Base-by-base conservation (phyloP, 2,113 vertebrate genomes). In the Passer domesticus region DNA sequence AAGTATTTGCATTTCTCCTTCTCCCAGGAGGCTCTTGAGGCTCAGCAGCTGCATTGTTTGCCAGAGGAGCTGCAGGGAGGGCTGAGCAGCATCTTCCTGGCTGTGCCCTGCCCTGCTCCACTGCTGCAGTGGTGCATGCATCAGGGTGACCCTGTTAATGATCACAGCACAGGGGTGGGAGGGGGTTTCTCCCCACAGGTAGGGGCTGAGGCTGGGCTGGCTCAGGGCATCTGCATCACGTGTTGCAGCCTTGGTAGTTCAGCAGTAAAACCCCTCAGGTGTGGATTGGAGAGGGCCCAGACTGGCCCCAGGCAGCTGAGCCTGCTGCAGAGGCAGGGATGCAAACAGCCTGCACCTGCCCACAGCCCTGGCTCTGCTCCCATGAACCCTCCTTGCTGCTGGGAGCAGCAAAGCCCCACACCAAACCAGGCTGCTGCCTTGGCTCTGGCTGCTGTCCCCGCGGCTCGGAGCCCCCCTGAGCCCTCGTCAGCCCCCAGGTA, bases 341-440 rank as follows among this genome's bases (percentile, higher is more conserved):
- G 41, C 11, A 17, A 68, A 12, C 30, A 79, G 47, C 67, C 75
- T n/a, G 37, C 72, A 60, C n/a, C 62, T 82, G 62, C 30, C 17
- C 50, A 9, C 49, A 25, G 67, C 63, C 35, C 79, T 81, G 77
- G 20, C 25, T 50, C 74, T 62, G 2, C 20, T 79, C 58, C 62
- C 35, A n/a, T 10, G 33, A 43, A 11, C 33, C 22, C 13, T 64
- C 17, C 8, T 20, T 82, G 44, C 62, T 58, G 24, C 59, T 28
- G 31, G 39, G 37, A 76, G n/a, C 14, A 41, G 37, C 41, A 86
- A 69, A 90, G 46, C 31, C 37, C 15, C 14, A 5, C 2, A 4
- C 27, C 5, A 3, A 1, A 2, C 1, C 12, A 13, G 10, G 16
- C 8, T 23, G 0, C 6, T 56, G 15, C 6, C 1, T 1, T 1